A percentile compares a stretch with the other conserved stretches of the same genome.
Evolutionary conservation across 2,888 invertebrate genomes (phyloP).

Genomic region (Tetragnatha montana): DNA sequence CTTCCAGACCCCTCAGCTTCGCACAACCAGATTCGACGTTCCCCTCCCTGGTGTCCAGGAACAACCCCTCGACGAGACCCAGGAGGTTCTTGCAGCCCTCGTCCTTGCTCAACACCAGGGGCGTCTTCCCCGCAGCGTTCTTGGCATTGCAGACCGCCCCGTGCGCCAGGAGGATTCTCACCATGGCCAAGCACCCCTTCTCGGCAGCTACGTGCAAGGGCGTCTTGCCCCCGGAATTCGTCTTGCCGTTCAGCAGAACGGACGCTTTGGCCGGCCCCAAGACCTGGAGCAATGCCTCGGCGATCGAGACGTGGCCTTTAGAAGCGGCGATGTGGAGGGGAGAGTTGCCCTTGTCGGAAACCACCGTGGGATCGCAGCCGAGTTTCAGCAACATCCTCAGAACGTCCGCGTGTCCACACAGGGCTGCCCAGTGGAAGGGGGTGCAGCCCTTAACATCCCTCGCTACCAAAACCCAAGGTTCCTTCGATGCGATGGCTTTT

Average conservation of each 20-base stretch:
- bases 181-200: not conserved
- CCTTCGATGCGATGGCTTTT: no score
- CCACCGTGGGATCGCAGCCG: not conserved
- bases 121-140: not conserved
- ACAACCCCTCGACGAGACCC: not conserved
- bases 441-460: not conserved
- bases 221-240: not conserved
- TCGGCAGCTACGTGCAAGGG: slow-evolving; percentile 8
- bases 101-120: not conserved
- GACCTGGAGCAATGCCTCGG: not conserved
- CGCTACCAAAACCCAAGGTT: no score
- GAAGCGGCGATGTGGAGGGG: slow-evolving; percentile 5
- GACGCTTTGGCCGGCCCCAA: not conserved
- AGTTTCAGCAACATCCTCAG: not conserved
- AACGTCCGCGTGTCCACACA: not conserved
- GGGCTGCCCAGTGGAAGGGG: not conserved
- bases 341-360: not conserved
- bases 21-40: not conserved
- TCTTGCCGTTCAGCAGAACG: not conserved
- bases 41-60: not conserved
- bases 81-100: not conserved
- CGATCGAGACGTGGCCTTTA: not conserved
- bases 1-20: not conserved
- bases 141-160: not conserved
- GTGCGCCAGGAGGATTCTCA: not conserved